Evolutionary conservation across 2,888 invertebrate genomes (phyloP).

Genomic region (Andrena bucephala): DNA sequence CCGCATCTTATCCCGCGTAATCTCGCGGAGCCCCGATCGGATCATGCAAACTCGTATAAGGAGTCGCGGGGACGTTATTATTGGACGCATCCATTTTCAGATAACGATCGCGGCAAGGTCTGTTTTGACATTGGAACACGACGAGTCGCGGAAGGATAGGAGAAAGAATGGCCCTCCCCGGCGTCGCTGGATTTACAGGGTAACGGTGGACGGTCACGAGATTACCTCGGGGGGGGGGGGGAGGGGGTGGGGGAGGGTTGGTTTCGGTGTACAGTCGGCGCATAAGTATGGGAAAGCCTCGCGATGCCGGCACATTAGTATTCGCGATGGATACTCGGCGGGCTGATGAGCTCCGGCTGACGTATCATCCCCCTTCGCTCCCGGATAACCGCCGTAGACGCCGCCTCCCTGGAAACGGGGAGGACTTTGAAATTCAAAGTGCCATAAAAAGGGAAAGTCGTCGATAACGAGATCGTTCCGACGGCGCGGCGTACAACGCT

Average conservation of each 20-base stretch:
- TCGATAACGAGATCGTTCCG: constrained; percentile 53
- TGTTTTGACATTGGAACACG: constrained; percentile 31
- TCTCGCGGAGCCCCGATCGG: neutral
- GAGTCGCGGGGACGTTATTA: constrained; percentile 37
- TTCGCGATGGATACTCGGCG: constrained; percentile 75
- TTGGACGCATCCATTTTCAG: constrained; percentile 37
- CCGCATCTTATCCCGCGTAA: constrained; percentile 15
- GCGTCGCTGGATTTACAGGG: constrained; percentile 28
- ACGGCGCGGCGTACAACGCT: constrained; percentile 24
- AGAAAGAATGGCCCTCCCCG: constrained; percentile 34
- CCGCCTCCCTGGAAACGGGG: constrained; percentile 34
- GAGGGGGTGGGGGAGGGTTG: too few species aligned
- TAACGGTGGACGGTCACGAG: constrained; percentile 46
- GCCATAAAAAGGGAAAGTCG: constrained; percentile 49
- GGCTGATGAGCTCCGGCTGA: constrained; percentile 78
- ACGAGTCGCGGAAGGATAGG: constrained; percentile 19
- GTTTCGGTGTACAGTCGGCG: constrained; percentile 15
- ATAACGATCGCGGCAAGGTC: constrained; percentile 55
- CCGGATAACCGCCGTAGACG: constrained; percentile 31
- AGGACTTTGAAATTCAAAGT: constrained; percentile 59
- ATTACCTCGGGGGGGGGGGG: constrained; percentile 17
- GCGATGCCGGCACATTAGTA: constrained; percentile 74
- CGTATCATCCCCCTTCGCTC: constrained; percentile 68
- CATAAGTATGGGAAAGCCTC: constrained; percentile 41
- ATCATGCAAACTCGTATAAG: constrained; percentile 26